Percentiles rank a stretch among this genome's conserved stretches.
Evolutionary conservation across 1,140 invertebrate species (phyloP).

Genomic region (Zaprionus davidi): DNA sequence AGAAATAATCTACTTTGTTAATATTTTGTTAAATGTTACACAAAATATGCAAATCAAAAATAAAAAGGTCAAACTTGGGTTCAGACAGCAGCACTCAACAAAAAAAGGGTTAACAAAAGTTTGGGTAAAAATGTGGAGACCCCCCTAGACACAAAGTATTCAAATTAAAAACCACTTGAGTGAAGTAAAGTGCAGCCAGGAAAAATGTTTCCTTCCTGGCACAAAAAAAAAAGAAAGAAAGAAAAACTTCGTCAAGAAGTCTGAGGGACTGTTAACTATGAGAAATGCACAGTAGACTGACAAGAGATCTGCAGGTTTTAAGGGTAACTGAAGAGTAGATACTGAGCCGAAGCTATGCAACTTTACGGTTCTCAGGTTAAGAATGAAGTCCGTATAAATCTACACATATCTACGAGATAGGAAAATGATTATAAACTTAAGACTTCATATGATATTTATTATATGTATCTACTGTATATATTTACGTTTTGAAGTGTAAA

Average conservation of each 20-base stretch:
- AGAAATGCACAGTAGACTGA: not conserved
- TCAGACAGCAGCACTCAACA: conserved; percentile 11
- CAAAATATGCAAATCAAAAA: conserved; percentile 47
- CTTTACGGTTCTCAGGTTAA: not conserved
- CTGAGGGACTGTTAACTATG: not conserved
- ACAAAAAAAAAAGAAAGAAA: conserved; percentile 22
- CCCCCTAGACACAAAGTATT: conserved; percentile 58
- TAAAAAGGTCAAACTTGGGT: conserved; percentile 24
- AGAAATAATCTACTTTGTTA: conserved; percentile 44
- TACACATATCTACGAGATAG: not conserved
- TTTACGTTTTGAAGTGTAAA: too few species aligned
- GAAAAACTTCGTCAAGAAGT: not conserved
- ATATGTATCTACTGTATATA: too few species aligned
- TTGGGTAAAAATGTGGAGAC: conserved; percentile 11
- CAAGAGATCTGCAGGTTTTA: not conserved
- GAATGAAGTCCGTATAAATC: not conserved
- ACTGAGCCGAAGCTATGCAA: not conserved
- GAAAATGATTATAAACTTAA: too few species aligned
- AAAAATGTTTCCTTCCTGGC: conserved; percentile 64
- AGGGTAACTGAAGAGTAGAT: not conserved
- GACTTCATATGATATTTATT: too few species aligned
- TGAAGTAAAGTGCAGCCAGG: conserved; percentile 40
- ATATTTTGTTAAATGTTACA: conserved; percentile 40
- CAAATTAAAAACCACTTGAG: conserved; percentile 78
- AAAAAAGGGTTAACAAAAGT: conserved; percentile 24